Evolutionary conservation across 2,797 vertebrate genomes (phyloP), one percentile per base, ranked within the genome.

Genomic region (Melanotaenia nigrans): DNA sequence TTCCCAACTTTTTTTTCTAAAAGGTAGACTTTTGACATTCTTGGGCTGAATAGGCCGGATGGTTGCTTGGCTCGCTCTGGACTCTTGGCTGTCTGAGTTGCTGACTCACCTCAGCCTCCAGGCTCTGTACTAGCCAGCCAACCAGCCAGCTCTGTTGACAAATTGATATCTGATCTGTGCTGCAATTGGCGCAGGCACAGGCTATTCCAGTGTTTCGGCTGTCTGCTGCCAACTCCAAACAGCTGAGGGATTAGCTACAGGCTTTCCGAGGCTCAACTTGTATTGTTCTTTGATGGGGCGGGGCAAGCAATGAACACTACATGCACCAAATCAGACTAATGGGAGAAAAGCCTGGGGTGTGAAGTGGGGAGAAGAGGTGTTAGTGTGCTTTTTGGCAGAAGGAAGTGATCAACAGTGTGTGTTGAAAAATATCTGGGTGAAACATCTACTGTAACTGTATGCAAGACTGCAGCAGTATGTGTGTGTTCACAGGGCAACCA

Each of bases 81-180:
- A 7, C 47, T 73, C 66, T 82, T 81, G 81, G 82, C 85, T 30
- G 76, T 59, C 56, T 40, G 42, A 78, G 76, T 68, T 85, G 83
- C 84, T 86, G 87, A 89, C 78, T 89, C 88, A 89, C 87, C 86
- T 89, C 82, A 77, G 61, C 77, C 85, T 82, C 64, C 64, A 55
- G 79, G 84, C 80, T 69, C 61, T 65, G 75, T 25, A 88, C 32
- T 76, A 76, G 57, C 28, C 67, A 40, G 59, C 53, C 35, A 18
- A 64, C 56, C 42, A 32, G 55, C 73, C 73, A 56, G 79, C 79
- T 70, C 79, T 77, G 85, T 90, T 85, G 84, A 89, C 89, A 91
- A 90, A 90, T 68, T 89, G 87, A 90, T 88, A 92, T 88, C 85
- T 84, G 90, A 92, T 89, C 86, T 76, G 70, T 53, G 63, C 77